Conservation (phyloP, 2,888 invertebrate genomes). For the Theodoxus fluviatilis region DNA sequence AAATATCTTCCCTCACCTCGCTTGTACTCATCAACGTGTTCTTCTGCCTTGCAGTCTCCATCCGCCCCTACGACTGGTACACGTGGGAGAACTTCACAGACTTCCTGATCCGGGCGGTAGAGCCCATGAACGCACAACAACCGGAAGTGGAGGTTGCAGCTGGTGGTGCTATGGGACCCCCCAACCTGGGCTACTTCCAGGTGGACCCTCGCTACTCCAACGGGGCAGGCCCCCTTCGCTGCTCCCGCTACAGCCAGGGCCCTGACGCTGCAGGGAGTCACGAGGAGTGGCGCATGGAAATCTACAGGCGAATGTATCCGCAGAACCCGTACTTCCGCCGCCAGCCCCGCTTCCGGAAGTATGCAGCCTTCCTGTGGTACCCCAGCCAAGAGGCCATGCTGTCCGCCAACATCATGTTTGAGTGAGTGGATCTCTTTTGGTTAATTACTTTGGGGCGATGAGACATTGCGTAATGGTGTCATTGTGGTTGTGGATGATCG, state of each 20-base stretch:
- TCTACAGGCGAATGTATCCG: conserved; percentile 1
- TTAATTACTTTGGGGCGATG: no score
- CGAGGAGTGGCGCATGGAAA: conserved; percentile 1
- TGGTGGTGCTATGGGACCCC: not conserved
- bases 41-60: no score
- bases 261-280: conserved; percentile 8
- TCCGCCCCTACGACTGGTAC: no score
- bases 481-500: no score
- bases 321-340: not conserved
- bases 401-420: not conserved
- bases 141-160: not conserved
- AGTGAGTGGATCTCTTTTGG: no score
- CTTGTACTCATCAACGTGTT: no score
- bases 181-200: not conserved
- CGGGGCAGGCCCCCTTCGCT: not conserved
- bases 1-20: no score
- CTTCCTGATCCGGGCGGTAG: no score
- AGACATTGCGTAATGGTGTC: no score
- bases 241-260: not conserved
- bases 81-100: no score
- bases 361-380: conserved; percentile 12
- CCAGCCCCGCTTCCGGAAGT: not conserved
- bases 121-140: no score
- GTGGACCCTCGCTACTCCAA: not conserved
- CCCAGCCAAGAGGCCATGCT: conserved; percentile 12